Evolutionary conservation across 2,888 invertebrate species (phyloP).

Genomic region (Andrena hattorfiana): DNA sequence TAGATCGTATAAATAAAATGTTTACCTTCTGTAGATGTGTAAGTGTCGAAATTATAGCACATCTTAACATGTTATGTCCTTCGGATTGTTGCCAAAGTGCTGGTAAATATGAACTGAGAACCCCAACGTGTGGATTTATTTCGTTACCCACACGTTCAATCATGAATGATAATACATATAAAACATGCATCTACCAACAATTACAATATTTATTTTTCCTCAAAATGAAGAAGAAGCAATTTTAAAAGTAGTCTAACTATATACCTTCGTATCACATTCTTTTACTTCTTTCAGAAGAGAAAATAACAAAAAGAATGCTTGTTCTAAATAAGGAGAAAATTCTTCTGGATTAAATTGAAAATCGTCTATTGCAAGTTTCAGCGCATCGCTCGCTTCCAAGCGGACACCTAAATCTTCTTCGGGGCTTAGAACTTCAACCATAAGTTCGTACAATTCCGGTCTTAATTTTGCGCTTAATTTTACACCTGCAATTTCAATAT

Average conservation of each 20-base stretch:
- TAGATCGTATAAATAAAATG: not conserved
- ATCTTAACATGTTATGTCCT: conserved; percentile 95
- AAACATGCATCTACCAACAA: conserved; percentile 91
- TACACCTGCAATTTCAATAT: conserved; percentile 86
- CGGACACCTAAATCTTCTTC: conserved; percentile 96
- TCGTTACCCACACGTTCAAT: conserved; percentile 93
- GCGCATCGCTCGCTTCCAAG: conserved; percentile 93
- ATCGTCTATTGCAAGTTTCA: conserved; percentile 94
- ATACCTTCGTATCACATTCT: conserved; percentile 96
- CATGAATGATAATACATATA: conserved; percentile 95
- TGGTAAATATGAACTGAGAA: conserved; percentile 93
- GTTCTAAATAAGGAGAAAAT: conserved; percentile 93
- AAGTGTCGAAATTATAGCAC: conserved; percentile 95
- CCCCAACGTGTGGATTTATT: conserved; percentile 89
- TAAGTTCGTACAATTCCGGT: conserved; percentile 92
- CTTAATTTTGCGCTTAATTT: conserved; percentile 92
- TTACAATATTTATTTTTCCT: conserved; percentile 38
- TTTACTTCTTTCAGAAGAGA: conserved; percentile 93
- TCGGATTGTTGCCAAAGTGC: conserved; percentile 95
- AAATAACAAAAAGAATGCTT: conserved; percentile 92
- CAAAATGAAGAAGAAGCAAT: conserved; percentile 16
- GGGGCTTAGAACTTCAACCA: conserved; percentile 90
- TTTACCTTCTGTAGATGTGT: conserved; percentile 93
- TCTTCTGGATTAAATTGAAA: conserved; percentile 96
- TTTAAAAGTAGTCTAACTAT: conserved; percentile 4